Evolutionary conservation across 2,113 vertebrate genomes (phyloP), one percentile per base, ranked within the genome.

Genomic region (Corythaixoides concolor): DNA sequence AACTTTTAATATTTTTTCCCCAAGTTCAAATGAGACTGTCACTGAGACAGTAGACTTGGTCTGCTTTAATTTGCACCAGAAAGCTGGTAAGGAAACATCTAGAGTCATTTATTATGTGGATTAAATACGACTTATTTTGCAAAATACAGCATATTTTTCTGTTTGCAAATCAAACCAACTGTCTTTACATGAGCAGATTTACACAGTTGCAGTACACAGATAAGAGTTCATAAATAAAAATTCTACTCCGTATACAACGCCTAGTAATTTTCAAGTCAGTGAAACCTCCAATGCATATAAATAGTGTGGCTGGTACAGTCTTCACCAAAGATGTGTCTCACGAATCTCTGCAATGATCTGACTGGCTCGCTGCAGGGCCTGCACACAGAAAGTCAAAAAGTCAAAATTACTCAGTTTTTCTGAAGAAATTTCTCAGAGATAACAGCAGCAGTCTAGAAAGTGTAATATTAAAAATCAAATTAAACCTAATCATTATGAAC

Each of bases 341-440:
- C 99, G 98, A 93, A 99, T 99, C 98, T 99, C 99, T 72, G 99
- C 99, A 68, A 99, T 99, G 96, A 99, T 99, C 95, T 99, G 99
- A 97, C 99, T 99, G 97, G 99, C 99, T 98, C 99, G 98, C 98
- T 99, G 99, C 97, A 99, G 96, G 45, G 99, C 99, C 99, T 99
- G 97, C 12, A 94, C 52, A 49, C 10, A 37, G 19, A n/a, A 52
- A 32, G 53, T 69, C 64, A 90, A 90, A 47, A 85, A 72, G 37
- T 37, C 74, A 45, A 5, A 66, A 77, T 59, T 21, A 81, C 5
- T 27, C 12, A 27, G 7, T 78, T 21, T 47, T 39, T 70, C 32
- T 80, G 11, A 60, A 82, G 35, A 47, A 45, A 35, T 15, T 78
- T 70, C 50, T 62, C n/a, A 73, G 37, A 62, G 2, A 0, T 10